These are phyloP conservation scores for Neogobius melanostomus DNA, from an alignment of 2,113 vertebrate genomes.

Conservation along the genomic window DNA sequence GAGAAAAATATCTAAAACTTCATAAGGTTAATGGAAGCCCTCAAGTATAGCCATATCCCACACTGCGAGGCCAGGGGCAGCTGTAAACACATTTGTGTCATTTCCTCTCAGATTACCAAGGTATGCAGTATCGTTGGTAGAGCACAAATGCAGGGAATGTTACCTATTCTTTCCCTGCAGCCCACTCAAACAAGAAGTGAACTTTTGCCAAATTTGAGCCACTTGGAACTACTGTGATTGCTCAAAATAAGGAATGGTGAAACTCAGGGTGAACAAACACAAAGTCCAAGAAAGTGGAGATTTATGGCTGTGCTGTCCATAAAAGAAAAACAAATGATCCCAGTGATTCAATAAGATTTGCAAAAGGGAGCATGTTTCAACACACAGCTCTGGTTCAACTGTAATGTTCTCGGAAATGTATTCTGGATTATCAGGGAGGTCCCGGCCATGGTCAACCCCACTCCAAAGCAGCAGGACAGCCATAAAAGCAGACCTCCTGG, in stretches of 20 bases:
- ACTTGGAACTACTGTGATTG: not conserved
- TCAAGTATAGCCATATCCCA: conserved; percentile 26
- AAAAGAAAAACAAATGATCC: conserved; percentile 10
- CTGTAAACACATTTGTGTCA: conserved; percentile 70
- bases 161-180: conserved; percentile 33
- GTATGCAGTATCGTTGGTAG: conserved; percentile 55
- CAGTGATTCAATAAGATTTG: conserved; percentile 17
- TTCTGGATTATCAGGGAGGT: conserved; percentile 5
- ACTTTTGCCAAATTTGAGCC: conserved; percentile 6
- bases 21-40: conserved; percentile 15
- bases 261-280: conserved; percentile 1
- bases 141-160: conserved; percentile 58
- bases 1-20: too few species aligned
- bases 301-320: not conserved
- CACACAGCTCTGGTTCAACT: conserved; percentile 7
- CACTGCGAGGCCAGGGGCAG: conserved; percentile 43
- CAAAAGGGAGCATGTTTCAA: conserved; percentile 3
- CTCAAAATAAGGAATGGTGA: conserved; percentile 11
- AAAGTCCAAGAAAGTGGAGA: not conserved
- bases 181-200: conserved; percentile 15
- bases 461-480: not conserved
- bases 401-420: conserved; percentile 8
- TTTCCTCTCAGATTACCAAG: conserved; percentile 69
- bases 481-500: conserved; percentile 25
- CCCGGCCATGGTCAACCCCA: conserved; percentile 16